Conservation (phyloP, 2,113 vertebrate species). For the Amia ocellicauda region DNA sequence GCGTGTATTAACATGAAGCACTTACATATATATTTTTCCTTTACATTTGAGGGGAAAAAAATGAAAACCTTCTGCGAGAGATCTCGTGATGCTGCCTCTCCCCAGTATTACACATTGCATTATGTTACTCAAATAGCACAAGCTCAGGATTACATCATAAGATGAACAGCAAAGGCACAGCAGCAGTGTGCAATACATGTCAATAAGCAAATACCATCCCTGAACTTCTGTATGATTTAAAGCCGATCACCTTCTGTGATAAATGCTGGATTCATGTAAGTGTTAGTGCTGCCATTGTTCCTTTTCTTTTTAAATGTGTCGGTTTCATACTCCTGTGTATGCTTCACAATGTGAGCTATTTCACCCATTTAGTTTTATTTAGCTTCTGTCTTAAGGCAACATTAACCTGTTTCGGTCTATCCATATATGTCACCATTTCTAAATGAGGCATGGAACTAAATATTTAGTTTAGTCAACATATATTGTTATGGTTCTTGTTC, state of each 20-base stretch:
- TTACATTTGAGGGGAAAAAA: too few relatives aligned
- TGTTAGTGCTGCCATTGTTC: not conserved
- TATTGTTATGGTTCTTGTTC: too few relatives aligned
- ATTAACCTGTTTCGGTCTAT: too few relatives aligned
- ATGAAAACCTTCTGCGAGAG: too few relatives aligned
- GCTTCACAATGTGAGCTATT: too few relatives aligned
- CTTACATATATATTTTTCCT: too few relatives aligned
- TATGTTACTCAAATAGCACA: conserved; percentile 2
- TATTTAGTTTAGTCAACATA: too few relatives aligned
- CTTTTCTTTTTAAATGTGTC: not conserved
- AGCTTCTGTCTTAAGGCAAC: too few relatives aligned
- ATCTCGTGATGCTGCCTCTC: not conserved
- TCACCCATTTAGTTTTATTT: too few relatives aligned
- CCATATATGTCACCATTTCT: too few relatives aligned
- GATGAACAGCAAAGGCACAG: not conserved
- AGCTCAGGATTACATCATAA: not conserved
- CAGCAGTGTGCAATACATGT: not conserved
- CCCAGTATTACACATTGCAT: not conserved
- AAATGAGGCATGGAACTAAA: too few relatives aligned
- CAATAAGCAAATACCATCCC: not conserved
- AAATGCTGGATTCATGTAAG: not conserved
- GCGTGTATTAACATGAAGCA: too few relatives aligned
- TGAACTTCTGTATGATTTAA: not conserved
- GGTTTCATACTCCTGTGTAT: not conserved
- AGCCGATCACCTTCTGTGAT: not conserved